Percentiles rank a stretch among this genome's conserved stretches.
These are phyloP conservation scores for Pampusana beccarii DNA, from an alignment of 2,113 vertebrate species.

Conservation along the genomic window DNA sequence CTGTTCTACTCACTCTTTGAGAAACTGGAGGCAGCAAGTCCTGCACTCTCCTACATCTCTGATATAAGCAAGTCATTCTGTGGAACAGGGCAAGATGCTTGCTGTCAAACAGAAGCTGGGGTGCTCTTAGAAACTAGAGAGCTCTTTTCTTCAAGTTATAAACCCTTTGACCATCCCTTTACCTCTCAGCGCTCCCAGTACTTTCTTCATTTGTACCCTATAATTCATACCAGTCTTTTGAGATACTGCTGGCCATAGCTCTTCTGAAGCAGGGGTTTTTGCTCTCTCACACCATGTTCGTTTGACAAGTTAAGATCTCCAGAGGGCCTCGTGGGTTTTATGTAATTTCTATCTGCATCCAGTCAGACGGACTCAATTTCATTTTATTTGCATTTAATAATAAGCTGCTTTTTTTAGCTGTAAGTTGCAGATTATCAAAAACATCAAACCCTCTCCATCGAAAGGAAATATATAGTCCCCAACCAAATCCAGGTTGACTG, in stretches of 20 bases:
- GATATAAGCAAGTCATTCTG: neutral
- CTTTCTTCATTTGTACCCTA: neutral
- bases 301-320: conserved; percentile 65
- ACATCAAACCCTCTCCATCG: conserved; percentile 60
- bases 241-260: conserved; percentile 38
- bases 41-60: neutral
- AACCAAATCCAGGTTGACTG: conserved; percentile 54
- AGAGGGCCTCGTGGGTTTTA: conserved; percentile 67
- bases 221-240: conserved; percentile 26
- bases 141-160: neutral
- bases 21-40: neutral
- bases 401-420: conserved; percentile 72
- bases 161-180: neutral
- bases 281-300: conserved; percentile 42
- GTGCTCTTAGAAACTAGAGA: neutral
- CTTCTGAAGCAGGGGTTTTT: conserved; percentile 29
- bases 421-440: conserved; percentile 74
- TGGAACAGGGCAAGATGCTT: neutral
- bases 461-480: conserved; percentile 28
- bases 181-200: neutral
- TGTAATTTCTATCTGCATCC: conserved; percentile 74
- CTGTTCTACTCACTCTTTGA: neutral
- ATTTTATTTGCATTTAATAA: conserved; percentile 78
- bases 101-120: neutral
- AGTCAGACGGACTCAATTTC: conserved; percentile 71